Base-by-base conservation (phyloP, 2,797 vertebrate genomes). In the Hipposideros larvatus region DNA sequence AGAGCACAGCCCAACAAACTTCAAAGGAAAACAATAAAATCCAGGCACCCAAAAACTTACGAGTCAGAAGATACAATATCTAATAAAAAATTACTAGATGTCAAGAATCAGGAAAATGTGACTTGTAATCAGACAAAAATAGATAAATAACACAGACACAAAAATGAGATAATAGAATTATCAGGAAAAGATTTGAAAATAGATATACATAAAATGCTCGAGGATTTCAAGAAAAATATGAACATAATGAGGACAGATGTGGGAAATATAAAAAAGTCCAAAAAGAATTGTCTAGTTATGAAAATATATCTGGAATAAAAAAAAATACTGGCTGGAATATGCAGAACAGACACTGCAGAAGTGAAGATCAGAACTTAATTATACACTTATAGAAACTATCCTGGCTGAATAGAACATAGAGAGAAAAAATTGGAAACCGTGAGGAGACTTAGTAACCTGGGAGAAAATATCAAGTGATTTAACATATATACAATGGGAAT, bases 41-140 rank as follows among this genome's bases (percentile, higher is more conserved):
- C 51, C 48, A 80, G 59, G 11, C 2, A 46, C n/a, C 48, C 10
- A 59, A 79, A 92, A 61, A 26, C 7, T 24, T 75, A 51, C 4
- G 78, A 34, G 90, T 41, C 21, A 41, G 9, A 71, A 79, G 19
- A 5, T 74, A 28, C 34, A 71, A 34, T 46, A 28, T 68, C 18
- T 71, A 83, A 68, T 65, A 34, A 80, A 61, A 84, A 55, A 65
- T 34, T 55, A 22, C 26, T 37, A 65, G 41, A 80, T 55, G 11
- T 73, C n/a, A 90, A 63, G 24, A 94, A 92, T 95, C 19, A 66
- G 43, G 26, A 65, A 75, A 87, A 37, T 73, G 80, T 63, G 59
- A 28, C 28, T 65, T 6, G 68, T 46, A 16, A 63, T 26, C 14
- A 87, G 71, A 92, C 77, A 7, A 83, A 84, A 66, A 90, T 14